Base-by-base conservation (phyloP, 2,888 invertebrate genomes). In the Habrosyne pyritoides region DNA sequence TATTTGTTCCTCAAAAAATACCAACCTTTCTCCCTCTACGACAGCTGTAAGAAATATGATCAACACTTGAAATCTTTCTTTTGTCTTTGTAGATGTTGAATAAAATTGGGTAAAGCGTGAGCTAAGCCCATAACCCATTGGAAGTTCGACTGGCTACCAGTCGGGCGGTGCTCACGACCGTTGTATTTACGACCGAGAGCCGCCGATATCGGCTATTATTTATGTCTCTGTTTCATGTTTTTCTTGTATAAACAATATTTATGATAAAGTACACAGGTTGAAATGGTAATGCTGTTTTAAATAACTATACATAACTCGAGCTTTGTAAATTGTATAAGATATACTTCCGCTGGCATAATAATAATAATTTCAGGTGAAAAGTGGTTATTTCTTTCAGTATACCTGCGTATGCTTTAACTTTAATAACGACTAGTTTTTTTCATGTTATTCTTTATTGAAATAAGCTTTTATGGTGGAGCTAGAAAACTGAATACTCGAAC, bases 161-260 rank as follows among this genome's bases (percentile, higher is more conserved):
- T 28, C 50, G 21, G 50, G n/a, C 26, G 22, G 47, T 21, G 18
- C 81, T 83, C 87, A 88, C 89, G 89, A 88, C 75, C 74, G 64
- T 61, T 58, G 77, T 87, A 86, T 88, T 88, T 88, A 89, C 81
- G 84, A 75, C 69, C 71, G 57, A 64, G 65, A 67, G 63, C 66
- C 64, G 61, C 73, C 83, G 85, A 88, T 87, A 83, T 74, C 76
- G 71, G 74, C 73, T 79, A 84, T 88, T 85, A 89, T 90, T 90
- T 89, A 89, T 86, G 89, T 84, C 85, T 86, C 78, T 82, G 84
- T 87, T 86, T 80, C 83, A 78, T 75, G 78, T 83, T 83, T 84
- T 79, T 79, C 75, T 72, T 50, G 50, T 50, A n/a, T 21, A 50
- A 57, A 54, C 61, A 61, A 67, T 75, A 69, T 76, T 73, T 75